phyloP scores from a whole-genome alignment of 2,888 invertebrate genomes.

The Leptopilina myrica region DNA sequence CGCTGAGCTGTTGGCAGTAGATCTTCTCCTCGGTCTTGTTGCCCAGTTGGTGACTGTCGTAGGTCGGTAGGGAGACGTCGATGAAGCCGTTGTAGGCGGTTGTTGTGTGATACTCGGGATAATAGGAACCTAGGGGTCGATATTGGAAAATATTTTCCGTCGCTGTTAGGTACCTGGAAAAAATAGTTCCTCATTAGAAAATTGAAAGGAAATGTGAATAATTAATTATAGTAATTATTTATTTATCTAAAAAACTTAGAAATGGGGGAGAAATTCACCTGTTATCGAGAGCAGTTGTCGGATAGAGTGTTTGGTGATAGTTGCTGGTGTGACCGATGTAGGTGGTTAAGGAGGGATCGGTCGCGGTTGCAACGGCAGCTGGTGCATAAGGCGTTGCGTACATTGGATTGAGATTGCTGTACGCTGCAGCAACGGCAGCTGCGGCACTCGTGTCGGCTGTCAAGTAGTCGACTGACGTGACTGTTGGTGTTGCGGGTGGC shows the following conservation, averaged over 20 bases:
- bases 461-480: slow-evolving; percentile 83
- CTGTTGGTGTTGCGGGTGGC: slow-evolving; percentile 78
- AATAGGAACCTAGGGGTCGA: slow-evolving; percentile 90
- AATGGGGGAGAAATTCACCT: slow-evolving; percentile 62
- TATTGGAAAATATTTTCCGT: slow-evolving; percentile 94
- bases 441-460: slow-evolving; percentile 81
- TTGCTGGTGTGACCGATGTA: slow-evolving; percentile 86
- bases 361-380: slow-evolving; percentile 85
- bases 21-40: slow-evolving; percentile 80
- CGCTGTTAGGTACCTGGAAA: slow-evolving; percentile 83
- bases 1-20: slow-evolving; percentile 80
- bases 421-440: slow-evolving; percentile 86
- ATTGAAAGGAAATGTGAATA: too few relatives aligned
- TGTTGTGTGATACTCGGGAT: slow-evolving; percentile 86
- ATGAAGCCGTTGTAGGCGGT: slow-evolving; percentile 89
- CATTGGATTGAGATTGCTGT: slow-evolving; percentile 87
- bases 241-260: not conserved
- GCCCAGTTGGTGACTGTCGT: slow-evolving; percentile 79
- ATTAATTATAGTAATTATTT: too few relatives aligned
- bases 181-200: not conserved
- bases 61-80: slow-evolving; percentile 84
- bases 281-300: slow-evolving; percentile 78
- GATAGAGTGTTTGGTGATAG: slow-evolving; percentile 81
- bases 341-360: slow-evolving; percentile 81
- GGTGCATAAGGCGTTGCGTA: slow-evolving; percentile 88